Conservation (phyloP, 2,797 vertebrate species). For the Myotis myotis region DNA sequence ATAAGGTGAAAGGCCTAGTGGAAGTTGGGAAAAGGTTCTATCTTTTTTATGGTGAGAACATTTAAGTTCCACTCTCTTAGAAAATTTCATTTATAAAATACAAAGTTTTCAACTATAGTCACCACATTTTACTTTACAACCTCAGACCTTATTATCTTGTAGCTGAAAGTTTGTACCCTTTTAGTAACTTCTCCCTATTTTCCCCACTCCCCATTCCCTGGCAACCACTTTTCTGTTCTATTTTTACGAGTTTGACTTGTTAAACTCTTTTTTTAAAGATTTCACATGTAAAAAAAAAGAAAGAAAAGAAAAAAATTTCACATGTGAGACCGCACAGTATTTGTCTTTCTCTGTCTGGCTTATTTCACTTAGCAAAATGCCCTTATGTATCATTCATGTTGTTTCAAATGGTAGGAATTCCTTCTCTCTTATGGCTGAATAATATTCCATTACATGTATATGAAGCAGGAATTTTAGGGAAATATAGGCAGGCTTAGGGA, state of each 20-base stretch:
- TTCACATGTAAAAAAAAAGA: neutral
- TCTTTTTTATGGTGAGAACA: neutral
- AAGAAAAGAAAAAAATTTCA: neutral
- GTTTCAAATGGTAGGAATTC: neutral
- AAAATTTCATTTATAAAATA: neutral
- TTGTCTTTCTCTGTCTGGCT: neutral
- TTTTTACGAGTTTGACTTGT: neutral
- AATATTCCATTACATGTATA: neutral
- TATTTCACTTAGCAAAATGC: neutral
- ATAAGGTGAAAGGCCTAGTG: neutral
- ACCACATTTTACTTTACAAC: neutral
- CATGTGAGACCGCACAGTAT: neutral
- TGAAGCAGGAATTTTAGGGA: too few relatives aligned
- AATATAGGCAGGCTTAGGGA: too few relatives aligned
- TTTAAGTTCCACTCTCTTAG: neutral
- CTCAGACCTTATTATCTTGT: neutral
- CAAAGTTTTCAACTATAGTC: neutral
- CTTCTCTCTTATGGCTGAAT: neutral
- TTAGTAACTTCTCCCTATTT: neutral
- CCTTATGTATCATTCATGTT: neutral
- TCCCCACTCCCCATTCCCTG: neutral
- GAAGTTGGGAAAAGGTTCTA: neutral
- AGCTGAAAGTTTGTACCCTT: neutral
- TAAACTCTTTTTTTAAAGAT: neutral
- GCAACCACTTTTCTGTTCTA: neutral